Base-by-base conservation (phyloP, 2,113 vertebrate species). In the Australoheros scitulus region DNA sequence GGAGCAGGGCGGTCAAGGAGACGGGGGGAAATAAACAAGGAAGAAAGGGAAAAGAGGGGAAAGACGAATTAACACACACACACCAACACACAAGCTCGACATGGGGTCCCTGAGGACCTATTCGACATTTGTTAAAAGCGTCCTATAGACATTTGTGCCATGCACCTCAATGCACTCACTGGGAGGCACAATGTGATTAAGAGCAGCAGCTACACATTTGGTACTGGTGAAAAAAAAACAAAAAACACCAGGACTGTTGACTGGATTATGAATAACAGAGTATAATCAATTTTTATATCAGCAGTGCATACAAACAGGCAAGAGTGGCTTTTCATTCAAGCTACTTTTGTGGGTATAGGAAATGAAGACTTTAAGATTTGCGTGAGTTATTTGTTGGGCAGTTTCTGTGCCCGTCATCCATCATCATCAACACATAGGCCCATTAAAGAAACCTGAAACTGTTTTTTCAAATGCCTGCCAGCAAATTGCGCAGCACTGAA, bases 41-140 rank as follows among this genome's bases (percentile, higher is more conserved):
- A 36, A 15, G 3, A 4, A 78, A 41, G 26, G 14, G 6, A 24
- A 43, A 29, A 43, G 56, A 29, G 43, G 74, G 36, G 64, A 82
- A 55, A 50, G 47, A 68, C 5, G 34, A 75, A 74, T 38, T 24
- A 72, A 86, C 43, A 18, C 41, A 63, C 80, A 81, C 36, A 56
- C 72, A 61, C 65, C 20, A 24, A 77, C 55, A 91, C 91, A 92
- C 75, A 91, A 85, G 90, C 89, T 83, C 81, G 3, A 89, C 26
- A 76, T 87, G 88, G 86, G 80, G 64, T 83, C 91, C 85, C 77
- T 76, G 80, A 83, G 85, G 87, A 84, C 79, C 70, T 32, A 85
- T 82, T 85, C 32, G 61, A 76, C 85, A 58, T 88, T 87, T 81
- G 81, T 86, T 89, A 87, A 84, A 83, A 80, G 83, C 10, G 17